A percentile compares a stretch with the other conserved stretches of the same genome.
Evolutionary conservation across 1,140 invertebrate species (phyloP).

Genomic region (Dreissena polymorpha): DNA sequence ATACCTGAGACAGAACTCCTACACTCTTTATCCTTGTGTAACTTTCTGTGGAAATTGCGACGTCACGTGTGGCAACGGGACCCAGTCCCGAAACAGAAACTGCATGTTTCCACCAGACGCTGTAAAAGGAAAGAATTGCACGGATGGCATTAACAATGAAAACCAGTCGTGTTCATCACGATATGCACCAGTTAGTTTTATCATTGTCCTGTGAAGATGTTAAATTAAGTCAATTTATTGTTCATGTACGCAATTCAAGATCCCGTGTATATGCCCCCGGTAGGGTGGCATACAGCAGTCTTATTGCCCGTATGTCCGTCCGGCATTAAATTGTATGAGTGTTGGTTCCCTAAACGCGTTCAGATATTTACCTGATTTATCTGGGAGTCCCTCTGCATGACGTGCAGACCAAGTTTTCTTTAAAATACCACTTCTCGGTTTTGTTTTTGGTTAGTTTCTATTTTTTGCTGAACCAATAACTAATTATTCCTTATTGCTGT

Average conservation of each 20-base stretch:
- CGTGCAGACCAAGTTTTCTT: too few relatives aligned
- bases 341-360: too few relatives aligned
- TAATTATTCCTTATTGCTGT: too few relatives aligned
- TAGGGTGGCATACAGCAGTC: not conserved
- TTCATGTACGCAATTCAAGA: not conserved
- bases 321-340: too few relatives aligned
- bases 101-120: constrained; percentile 47
- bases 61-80: constrained; percentile 55
- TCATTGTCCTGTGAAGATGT: not conserved
- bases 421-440: too few relatives aligned
- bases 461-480: too few relatives aligned
- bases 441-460: too few relatives aligned
- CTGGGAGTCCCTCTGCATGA: too few relatives aligned
- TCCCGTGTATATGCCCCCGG: not conserved
- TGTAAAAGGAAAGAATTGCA: constrained; percentile 64
- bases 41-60: not conserved
- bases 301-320: too few relatives aligned
- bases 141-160: constrained; percentile 29
- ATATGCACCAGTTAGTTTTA: constrained; percentile 39
- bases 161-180: constrained; percentile 2
- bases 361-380: too few relatives aligned
- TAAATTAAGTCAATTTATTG: not conserved
- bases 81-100: not conserved
- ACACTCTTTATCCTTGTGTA: not conserved
- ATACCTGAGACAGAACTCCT: too few relatives aligned